Base-by-base conservation (phyloP, 2,888 invertebrate genomes). In the Drosophila planitibia region DNA sequence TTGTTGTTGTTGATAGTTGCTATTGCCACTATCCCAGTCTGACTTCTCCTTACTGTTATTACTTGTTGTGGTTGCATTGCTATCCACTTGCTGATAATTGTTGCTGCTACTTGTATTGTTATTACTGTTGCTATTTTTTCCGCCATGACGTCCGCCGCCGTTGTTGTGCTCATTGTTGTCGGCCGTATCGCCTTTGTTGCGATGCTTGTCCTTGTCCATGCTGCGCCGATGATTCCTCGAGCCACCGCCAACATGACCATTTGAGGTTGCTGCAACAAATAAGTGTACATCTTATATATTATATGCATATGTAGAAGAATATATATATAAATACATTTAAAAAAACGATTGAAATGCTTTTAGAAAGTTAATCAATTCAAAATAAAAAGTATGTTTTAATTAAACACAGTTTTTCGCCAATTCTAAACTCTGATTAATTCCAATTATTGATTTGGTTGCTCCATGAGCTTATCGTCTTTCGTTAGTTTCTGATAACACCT, bases 151-250 rank as follows among this genome's bases (percentile, higher is more conserved):
- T 51, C 76, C 57, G 7, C 74, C 63, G 41, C 74, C 54, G 7
- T 67, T 60, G 51, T 72, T 82, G 68, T 90, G 84, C 80, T 89
- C 85, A 70, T 64, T 85, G 65, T 58, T 85, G 61, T 89, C 88
- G 49, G 61, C 75, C 32, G 76, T 64, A 59, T 85, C 80, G 60
- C 70, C 68, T 51, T 82, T 82, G 47, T 90, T 91, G 66, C 90
- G 90, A 75, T 85, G 81, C 60, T 85, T 93, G 52, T 93, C 93
- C 81, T 93, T 93, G 76, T 93, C 93, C 79, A 91, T 80, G 82
- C 93, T 93, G 70, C 93, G 93, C 54, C 93, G 92, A 82, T 91
- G 92, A 79, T 89, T 92, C 79, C 92, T 91, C 53, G 81, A 85
- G 58, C 82, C 87, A 58, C 80, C 85, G 60, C 81, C 79, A 75